A percentile compares a stretch with the other conserved stretches of the same genome.
phyloP scores from a whole-genome alignment of 2,888 invertebrate species.

The Stomorhina lunata region DNA sequence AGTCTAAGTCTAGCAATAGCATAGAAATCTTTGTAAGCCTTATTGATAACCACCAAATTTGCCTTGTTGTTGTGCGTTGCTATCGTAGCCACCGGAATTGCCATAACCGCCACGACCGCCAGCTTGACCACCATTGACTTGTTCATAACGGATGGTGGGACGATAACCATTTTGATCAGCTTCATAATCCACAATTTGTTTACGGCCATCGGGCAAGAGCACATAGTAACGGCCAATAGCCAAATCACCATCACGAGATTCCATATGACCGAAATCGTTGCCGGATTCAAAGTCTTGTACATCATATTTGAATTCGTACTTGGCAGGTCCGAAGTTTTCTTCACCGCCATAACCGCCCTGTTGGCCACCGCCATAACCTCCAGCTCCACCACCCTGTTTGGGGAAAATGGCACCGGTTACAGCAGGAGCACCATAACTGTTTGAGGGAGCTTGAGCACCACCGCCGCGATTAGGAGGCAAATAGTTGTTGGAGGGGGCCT shows the following conservation, averaged over 20 bases:
- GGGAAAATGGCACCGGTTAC: conserved; percentile 81
- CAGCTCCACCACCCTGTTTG: conserved; percentile 69
- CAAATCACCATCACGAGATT: conserved; percentile 83
- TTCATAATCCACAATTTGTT: conserved; percentile 86
- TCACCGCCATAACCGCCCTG: conserved; percentile 70
- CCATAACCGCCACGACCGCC: conserved; percentile 70
- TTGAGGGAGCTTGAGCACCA: conserved; percentile 75
- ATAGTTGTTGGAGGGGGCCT: conserved; percentile 74
- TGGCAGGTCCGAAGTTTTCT: conserved; percentile 83
- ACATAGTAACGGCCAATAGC: conserved; percentile 85
- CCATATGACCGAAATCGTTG: conserved; percentile 85
- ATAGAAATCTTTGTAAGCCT: conserved; percentile 51
- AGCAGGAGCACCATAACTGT: conserved; percentile 81
- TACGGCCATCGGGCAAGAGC: conserved; percentile 85
- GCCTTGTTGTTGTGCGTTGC: conserved; percentile 63
- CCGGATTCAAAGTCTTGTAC: conserved; percentile 84
- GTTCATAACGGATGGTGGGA: conserved; percentile 85
- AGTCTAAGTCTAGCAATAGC: conserved; percentile 59
- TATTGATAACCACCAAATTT: conserved; percentile 75
- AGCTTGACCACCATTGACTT: conserved; percentile 79
- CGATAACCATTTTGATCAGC: conserved; percentile 86
- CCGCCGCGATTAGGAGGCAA: conserved; percentile 79
- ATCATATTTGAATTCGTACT: conserved; percentile 86
- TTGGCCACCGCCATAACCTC: conserved; percentile 46
- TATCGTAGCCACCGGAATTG: conserved; percentile 70